A percentile compares a stretch with the other conserved stretches of the same genome.
Conservation (phyloP, 1,140 invertebrate genomes). For the Habropoda laboriosa region DNA sequence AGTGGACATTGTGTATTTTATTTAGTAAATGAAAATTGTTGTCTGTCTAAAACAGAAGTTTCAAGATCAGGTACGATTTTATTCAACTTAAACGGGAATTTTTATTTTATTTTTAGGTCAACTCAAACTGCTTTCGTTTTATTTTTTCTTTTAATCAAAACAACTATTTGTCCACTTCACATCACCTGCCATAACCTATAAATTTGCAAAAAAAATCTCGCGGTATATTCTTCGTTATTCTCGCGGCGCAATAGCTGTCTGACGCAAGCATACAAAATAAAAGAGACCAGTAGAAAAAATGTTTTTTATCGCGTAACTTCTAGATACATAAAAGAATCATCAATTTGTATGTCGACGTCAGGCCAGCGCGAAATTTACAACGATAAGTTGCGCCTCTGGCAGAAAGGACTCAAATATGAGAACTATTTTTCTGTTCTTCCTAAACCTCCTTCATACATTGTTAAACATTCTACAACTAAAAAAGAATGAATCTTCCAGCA, state of each 20-base stretch:
- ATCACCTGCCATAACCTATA: neutral
- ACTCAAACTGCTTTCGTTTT: neutral
- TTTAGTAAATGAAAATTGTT: too few species aligned
- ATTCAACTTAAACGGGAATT: too few species aligned
- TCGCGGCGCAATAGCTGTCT: neutral
- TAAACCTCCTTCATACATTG: neutral
- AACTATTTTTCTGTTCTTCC: neutral
- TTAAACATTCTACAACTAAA: neutral
- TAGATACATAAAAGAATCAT: conserved; percentile 20
- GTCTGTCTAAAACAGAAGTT: too few species aligned
- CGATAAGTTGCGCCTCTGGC: neutral
- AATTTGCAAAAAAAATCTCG: neutral
- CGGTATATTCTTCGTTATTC: neutral
- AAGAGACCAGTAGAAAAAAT: neutral
- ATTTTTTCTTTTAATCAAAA: neutral
- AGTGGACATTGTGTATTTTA: too few species aligned
- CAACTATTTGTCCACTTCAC: too few species aligned
- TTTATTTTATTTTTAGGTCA: too few species aligned
- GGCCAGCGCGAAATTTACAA: neutral
- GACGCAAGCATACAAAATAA: neutral
- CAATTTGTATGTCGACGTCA: neutral
- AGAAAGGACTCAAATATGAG: neutral
- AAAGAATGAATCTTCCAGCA: too few species aligned
- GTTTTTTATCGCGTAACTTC: neutral
- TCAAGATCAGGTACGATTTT: too few species aligned